Percentiles rank a stretch among this genome's conserved stretches.
Evolutionary conservation across 2,797 vertebrate species (phyloP).

Genomic region (Scleropages formosus): DNA sequence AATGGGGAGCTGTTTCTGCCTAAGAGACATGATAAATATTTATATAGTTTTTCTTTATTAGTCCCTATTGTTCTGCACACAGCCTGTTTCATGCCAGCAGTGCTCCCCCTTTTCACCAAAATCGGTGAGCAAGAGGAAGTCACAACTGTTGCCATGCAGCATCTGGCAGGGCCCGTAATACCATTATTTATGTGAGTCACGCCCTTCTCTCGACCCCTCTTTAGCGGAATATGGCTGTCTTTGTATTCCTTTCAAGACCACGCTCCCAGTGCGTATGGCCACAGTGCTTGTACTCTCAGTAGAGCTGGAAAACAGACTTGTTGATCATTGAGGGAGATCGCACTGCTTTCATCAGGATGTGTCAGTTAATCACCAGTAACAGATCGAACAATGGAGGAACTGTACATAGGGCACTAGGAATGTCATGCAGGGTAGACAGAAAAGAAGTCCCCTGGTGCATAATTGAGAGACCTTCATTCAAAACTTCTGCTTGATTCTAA

Average conservation of each 20-base stretch:
- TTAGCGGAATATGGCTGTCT: background rate
- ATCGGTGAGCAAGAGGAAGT: too few relatives aligned
- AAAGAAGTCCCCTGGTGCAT: background rate
- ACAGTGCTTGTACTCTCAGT: background rate
- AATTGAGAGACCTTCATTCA: too few relatives aligned
- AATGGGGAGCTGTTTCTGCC: background rate
- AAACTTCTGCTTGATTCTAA: too few relatives aligned
- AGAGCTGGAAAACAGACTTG: background rate
- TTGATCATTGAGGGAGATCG: constrained; percentile 8
- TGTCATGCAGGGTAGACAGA: background rate
- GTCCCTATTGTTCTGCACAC: background rate
- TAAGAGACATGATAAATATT: background rate
- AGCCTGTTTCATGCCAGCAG: background rate
- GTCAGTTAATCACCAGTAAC: background rate
- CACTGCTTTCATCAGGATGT: background rate
- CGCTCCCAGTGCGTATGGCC: background rate
- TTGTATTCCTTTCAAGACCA: background rate
- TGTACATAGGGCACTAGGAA: background rate
- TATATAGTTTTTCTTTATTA: background rate
- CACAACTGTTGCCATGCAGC: too few relatives aligned
- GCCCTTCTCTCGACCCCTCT: background rate
- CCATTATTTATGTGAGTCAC: background rate
- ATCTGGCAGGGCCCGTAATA: background rate
- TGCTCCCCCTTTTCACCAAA: too few relatives aligned
- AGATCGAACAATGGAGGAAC: constrained; percentile 12